A percentile compares a stretch with the other conserved stretches of the same genome.
Evolutionary conservation across 2,888 invertebrate genomes (phyloP).

Genomic region (Selenia dentaria): DNA sequence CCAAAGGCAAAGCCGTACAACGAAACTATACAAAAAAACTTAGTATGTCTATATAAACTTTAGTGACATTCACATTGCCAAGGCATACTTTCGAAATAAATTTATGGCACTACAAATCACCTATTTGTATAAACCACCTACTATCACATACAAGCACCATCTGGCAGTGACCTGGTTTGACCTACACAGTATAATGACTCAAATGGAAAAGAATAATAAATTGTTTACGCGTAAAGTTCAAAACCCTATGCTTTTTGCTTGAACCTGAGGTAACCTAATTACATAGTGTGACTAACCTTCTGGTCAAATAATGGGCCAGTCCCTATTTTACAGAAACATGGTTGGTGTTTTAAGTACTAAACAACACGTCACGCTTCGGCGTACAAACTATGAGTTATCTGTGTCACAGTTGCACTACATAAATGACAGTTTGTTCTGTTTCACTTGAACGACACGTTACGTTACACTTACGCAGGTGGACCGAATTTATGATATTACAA

Average conservation of each 20-base stretch:
- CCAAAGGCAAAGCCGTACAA: not conserved
- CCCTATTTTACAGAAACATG: not conserved
- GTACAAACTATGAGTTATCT: too few relatives aligned
- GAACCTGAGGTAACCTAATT: not conserved
- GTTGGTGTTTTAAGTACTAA: too few relatives aligned
- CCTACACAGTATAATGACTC: not conserved
- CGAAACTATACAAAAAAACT: too few relatives aligned
- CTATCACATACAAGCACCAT: conserved; percentile 8
- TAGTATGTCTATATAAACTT: not conserved
- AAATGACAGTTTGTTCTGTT: too few relatives aligned
- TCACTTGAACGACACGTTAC: too few relatives aligned
- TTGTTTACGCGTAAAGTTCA: not conserved
- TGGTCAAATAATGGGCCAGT: conserved; percentile 2
- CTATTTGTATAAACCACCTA: conserved; percentile 5
- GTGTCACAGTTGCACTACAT: too few relatives aligned
- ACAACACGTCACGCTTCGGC: too few relatives aligned
- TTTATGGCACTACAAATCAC: conserved; percentile 38
- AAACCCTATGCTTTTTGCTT: not conserved
- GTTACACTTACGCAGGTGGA: too few relatives aligned
- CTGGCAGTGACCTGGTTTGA: not conserved
- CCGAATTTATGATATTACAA: too few relatives aligned
- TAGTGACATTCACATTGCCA: not conserved
- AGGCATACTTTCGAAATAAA: conserved; percentile 2
- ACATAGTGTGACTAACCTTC: not conserved
- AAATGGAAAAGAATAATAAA: not conserved